These are phyloP conservation scores for Hypotaenidia philippensis DNA, from an alignment of 2,797 vertebrate species.

Conservation along the genomic window DNA sequence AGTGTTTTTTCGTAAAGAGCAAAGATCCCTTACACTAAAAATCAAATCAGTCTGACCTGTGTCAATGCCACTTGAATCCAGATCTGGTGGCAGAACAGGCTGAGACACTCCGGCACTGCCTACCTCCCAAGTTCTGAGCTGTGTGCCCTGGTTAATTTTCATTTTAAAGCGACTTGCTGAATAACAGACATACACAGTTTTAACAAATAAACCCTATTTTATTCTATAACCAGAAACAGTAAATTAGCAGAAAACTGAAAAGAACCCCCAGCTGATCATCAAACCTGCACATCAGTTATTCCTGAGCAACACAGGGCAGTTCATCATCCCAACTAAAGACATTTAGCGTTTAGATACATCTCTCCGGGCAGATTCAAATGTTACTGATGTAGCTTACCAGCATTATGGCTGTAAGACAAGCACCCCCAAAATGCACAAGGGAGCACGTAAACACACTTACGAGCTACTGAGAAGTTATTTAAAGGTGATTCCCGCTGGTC, in stretches of 20 bases:
- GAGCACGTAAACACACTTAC: constrained; percentile 83
- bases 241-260: background rate
- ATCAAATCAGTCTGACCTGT: background rate
- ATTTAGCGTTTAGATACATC: background rate
- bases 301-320: background rate
- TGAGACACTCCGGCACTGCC: background rate
- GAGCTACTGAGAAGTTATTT: constrained; percentile 99
- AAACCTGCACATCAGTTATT: background rate
- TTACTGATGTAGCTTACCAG: background rate
- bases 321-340: background rate
- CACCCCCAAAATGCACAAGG: background rate
- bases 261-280: background rate
- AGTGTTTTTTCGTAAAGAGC: background rate
- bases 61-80: background rate
- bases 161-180: background rate
- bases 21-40: background rate
- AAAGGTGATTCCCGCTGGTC: constrained; percentile 96
- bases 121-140: background rate
- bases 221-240: background rate
- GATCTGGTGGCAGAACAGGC: background rate
- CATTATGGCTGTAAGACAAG: background rate
- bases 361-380: background rate
- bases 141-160: background rate
- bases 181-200: background rate
- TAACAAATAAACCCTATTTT: background rate